Percentiles rank a stretch among this genome's conserved stretches.
Conservation (phyloP, 1,140 invertebrate species). For the Sycophaga agraensis region DNA sequence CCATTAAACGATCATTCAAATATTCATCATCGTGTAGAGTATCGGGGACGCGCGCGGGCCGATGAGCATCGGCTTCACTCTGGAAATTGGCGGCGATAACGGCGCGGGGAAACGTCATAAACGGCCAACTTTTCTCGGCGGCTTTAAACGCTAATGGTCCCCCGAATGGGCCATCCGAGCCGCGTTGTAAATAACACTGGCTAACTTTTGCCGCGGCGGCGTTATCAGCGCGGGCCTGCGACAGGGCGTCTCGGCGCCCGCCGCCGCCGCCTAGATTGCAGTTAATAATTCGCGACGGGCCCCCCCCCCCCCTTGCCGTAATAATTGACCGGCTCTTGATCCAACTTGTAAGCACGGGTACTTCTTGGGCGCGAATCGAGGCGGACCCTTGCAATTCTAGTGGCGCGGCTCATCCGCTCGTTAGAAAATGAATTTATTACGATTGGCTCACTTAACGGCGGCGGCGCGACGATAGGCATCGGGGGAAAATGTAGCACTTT, state of each 20-base stretch:
- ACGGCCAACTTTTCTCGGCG: constrained; percentile 6
- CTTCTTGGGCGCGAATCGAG: no score
- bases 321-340: no score
- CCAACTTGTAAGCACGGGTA: no score
- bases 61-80: no score
- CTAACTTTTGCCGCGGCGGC: not conserved
- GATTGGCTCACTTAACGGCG: no score
- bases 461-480: no score
- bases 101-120: not conserved
- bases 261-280: constrained; percentile 8
- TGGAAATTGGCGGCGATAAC: constrained; percentile 21
- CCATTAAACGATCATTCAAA: not conserved
- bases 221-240: not conserved
- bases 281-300: constrained; percentile 14
- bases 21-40: not conserved
- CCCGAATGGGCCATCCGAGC: constrained; percentile 7
- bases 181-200: constrained; percentile 13
- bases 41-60: no score
- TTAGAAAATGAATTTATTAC: no score
- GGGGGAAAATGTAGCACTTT: no score
- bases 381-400: no score
- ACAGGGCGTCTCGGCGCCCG: not conserved
- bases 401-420: no score
- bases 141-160: constrained; percentile 19
- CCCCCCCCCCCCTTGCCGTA: no score